phyloP scores from a whole-genome alignment of 2,888 invertebrate species.

The Cephus pulcher region DNA sequence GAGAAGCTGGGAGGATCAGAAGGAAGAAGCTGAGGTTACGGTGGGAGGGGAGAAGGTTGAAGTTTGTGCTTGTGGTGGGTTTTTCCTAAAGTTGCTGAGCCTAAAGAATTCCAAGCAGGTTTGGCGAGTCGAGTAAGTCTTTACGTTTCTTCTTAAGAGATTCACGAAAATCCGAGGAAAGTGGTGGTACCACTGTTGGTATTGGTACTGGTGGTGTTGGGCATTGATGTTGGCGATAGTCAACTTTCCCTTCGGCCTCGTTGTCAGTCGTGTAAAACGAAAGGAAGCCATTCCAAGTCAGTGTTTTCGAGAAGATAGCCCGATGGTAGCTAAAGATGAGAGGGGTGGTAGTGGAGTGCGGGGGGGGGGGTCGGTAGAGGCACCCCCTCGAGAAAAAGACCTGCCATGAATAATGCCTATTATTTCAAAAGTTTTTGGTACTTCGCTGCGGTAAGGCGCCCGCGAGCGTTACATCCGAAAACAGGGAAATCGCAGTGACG shows the following conservation, averaged over 20 bases:
- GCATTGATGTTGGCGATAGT: background rate
- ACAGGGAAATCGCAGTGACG: background rate
- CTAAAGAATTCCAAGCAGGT: background rate
- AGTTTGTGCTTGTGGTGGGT: background rate
- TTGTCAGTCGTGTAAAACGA: background rate
- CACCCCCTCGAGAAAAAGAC: background rate
- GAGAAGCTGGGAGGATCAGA: background rate
- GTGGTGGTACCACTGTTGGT: background rate
- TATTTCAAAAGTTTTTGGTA: conserved; percentile 19
- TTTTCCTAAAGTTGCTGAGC: background rate
- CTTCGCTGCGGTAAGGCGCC: conserved; percentile 2
- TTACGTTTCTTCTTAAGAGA: background rate
- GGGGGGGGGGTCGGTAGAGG: background rate
- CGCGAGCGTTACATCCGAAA: background rate
- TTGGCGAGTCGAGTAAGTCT: background rate
- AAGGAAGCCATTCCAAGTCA: background rate
- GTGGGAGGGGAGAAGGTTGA: background rate
- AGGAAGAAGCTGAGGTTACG: background rate
- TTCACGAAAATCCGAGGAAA: background rate
- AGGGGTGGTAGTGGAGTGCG: background rate
- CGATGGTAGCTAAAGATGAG: background rate
- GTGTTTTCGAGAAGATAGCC: background rate
- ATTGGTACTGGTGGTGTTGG: background rate
- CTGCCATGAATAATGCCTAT: conserved; percentile 20
- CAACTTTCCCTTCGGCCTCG: background rate